Base-by-base conservation (phyloP, 1,140 invertebrate species). In the Muscidifurax raptorellus region DNA sequence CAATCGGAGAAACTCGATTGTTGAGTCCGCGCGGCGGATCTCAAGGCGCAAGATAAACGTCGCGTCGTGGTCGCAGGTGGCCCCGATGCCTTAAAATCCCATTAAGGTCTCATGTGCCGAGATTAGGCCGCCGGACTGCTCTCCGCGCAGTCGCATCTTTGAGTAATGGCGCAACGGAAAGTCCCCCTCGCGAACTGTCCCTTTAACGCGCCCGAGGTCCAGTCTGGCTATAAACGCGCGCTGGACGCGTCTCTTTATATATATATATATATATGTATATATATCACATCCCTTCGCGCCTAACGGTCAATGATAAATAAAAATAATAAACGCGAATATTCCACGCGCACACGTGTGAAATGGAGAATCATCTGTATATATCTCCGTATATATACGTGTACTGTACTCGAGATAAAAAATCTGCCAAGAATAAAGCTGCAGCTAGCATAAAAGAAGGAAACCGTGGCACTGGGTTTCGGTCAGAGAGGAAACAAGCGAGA, bases 71-170 rank as follows among this genome's bases (percentile, higher is more conserved):
- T 86, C 91, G 89, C 92, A 93, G 92, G 92, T 93, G 92, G 91
- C 87, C 87, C 83, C 89, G 87, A 90, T 89, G 91, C 92, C 92
- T 93, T 92, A 92, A 93, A 93, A 92, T 92, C 90, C 92, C 91
- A 93, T 93, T 93, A 92, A 90, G 91, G 92, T 91, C 92, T 91
- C 92, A 92, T 93, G 91, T 93, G 92, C 91, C 85, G 92, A 93
- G 92, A 93, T 93, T 93, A 93, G 89, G 89, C 89, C 84, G 88
- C 88, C 85, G 90, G 90, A 92, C 90, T 91, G 87, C 15, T 27
- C 80, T 27, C 36, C 47, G 27, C 27, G 89, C 88, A 59, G 52
- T 59, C 52, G 18, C 89, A 90, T 92, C 91, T 92, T 91, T 93
- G 91, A 92, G 90, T 92, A 92, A 92, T 92, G 90, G 91, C 87